A percentile compares a stretch with the other conserved stretches of the same genome.
Conservation (phyloP, 2,888 invertebrate genomes). For the Diarsia rubi region DNA sequence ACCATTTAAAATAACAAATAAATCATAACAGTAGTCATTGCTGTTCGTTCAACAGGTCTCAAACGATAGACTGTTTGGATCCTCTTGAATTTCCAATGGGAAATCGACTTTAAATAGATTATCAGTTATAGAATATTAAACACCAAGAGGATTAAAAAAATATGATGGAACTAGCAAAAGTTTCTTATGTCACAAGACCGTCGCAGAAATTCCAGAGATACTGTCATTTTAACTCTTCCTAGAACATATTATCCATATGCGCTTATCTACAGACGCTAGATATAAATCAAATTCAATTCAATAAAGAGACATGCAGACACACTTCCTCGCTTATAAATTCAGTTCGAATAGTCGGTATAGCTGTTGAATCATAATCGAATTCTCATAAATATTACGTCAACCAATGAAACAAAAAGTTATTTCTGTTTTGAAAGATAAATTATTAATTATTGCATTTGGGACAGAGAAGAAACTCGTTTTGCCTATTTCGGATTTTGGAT, state of each 20-base stretch:
- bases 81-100: too few relatives aligned
- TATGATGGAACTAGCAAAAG: background rate
- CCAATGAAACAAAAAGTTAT: slow-evolving; percentile 4
- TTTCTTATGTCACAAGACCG: background rate
- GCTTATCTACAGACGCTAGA: background rate
- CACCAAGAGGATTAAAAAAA: background rate
- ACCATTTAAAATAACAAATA: background rate
- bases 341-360: background rate
- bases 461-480: slow-evolving; percentile 24
- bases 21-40: background rate
- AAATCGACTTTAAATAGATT: background rate
- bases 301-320: background rate
- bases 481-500: slow-evolving; percentile 6
- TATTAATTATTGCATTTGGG: slow-evolving; percentile 27
- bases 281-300: background rate
- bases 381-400: slow-evolving; percentile 35
- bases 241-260: background rate
- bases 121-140: background rate
- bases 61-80: background rate
- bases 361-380: slow-evolving; percentile 21
- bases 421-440: slow-evolving; percentile 17
- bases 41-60: background rate
- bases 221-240: background rate
- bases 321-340: slow-evolving; percentile 35
- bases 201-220: background rate